phyloP scores from a whole-genome alignment of 2,113 vertebrate species.

The Podarcis muralis region DNA sequence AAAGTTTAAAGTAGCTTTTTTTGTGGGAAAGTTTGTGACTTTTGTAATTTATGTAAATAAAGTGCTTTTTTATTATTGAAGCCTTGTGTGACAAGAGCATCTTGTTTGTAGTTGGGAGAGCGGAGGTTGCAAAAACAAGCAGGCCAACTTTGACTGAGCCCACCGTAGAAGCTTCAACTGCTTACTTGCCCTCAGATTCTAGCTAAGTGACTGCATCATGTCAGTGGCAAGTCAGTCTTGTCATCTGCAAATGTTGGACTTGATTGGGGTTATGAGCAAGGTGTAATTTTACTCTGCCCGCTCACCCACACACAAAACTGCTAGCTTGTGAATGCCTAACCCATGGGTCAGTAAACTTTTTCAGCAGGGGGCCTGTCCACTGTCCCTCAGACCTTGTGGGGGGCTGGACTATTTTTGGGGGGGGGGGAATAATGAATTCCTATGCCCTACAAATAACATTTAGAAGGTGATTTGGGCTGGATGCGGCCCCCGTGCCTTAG shows the following conservation, averaged over 20 bases:
- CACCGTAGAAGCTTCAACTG: background rate
- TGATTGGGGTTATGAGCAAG: background rate
- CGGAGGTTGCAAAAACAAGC: background rate
- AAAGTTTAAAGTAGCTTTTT: constrained; percentile 61
- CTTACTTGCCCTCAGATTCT: background rate
- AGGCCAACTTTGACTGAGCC: too few relatives aligned
- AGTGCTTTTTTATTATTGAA: constrained; percentile 79
- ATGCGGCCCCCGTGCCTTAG: too few relatives aligned
- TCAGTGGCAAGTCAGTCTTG: background rate
- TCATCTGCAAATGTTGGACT: background rate
- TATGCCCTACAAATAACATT: too few relatives aligned
- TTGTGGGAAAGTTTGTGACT: constrained; percentile 83
- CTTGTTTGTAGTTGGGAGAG: background rate
- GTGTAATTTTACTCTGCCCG: background rate
- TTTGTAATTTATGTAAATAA: constrained; percentile 86
- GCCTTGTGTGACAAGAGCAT: background rate
- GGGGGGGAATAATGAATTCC: too few relatives aligned
- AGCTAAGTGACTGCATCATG: background rate
- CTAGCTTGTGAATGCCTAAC: background rate
- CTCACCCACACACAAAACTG: too few relatives aligned
- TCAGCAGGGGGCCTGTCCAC: too few relatives aligned
- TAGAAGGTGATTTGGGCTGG: too few relatives aligned
- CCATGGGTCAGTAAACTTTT: too few relatives aligned
- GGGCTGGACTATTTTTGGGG: too few relatives aligned
- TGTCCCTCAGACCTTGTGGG: too few relatives aligned